Evolutionary conservation across 2,888 invertebrate genomes (phyloP).

Genomic region (Meghimatium bilineatum): DNA sequence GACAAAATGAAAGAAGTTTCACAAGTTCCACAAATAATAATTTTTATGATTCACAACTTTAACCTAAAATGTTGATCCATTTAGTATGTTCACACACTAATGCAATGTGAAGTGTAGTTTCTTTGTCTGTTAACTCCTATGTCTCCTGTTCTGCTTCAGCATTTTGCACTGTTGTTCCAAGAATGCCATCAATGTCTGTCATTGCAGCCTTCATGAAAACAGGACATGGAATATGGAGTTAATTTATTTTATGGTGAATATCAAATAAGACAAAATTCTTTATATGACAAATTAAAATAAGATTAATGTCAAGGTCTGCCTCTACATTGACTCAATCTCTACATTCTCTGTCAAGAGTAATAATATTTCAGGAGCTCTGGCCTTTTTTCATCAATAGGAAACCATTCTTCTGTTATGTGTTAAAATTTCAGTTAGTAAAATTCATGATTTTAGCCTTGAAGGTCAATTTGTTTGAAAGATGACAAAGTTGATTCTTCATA

Average conservation of each 20-base stretch:
- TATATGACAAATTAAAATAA: no score
- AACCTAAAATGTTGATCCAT: not conserved
- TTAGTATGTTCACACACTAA: not conserved
- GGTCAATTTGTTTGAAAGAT: no score
- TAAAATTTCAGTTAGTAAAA: no score
- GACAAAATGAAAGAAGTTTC: not conserved
- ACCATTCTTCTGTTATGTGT: no score
- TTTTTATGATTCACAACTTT: not conserved
- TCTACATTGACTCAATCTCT: no score
- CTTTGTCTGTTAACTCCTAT: not conserved
- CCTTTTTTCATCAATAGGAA: no score
- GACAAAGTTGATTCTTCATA: no score
- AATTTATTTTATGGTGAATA: not conserved
- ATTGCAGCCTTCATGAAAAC: slow-evolving; percentile 69
- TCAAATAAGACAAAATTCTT: not conserved
- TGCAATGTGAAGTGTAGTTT: not conserved
- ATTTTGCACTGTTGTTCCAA: slow-evolving; percentile 76
- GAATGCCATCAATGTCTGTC: slow-evolving; percentile 73
- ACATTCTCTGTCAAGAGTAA: no score
- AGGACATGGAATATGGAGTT: not conserved
- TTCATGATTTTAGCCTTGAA: no score
- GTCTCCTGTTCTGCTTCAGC: slow-evolving; percentile 65
- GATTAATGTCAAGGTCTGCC: no score
- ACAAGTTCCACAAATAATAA: not conserved
- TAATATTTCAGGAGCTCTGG: no score